Evolutionary conservation across 1,140 invertebrate species (phyloP).

Genomic region (Hypsibius dujardini): DNA sequence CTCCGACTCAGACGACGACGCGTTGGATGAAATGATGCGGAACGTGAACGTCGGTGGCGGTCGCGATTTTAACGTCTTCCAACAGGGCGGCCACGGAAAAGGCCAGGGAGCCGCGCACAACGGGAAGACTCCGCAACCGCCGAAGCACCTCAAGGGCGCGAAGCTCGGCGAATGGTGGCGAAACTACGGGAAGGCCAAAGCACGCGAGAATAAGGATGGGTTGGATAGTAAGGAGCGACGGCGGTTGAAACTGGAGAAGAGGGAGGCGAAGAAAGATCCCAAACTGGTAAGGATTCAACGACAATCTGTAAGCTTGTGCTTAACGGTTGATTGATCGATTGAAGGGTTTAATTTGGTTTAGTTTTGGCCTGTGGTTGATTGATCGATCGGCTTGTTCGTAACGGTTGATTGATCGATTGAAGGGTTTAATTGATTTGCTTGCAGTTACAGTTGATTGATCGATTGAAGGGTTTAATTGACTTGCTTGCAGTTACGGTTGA

Average conservation of each 20-base stretch:
- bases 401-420: not conserved
- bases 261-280: not conserved
- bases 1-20: not conserved
- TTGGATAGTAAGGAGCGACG: not conserved
- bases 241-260: slow-evolving; percentile 5
- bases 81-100: not conserved
- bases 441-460: not conserved
- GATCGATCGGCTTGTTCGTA: no score
- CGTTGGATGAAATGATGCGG: not conserved
- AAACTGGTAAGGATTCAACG: not conserved
- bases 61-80: not conserved
- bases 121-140: not conserved
- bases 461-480: no score
- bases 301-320: not conserved
- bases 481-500: not conserved
- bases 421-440: not conserved
- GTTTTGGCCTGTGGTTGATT: not conserved
- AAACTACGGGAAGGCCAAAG: not conserved
- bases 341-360: not conserved
- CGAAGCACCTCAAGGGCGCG: not conserved
- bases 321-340: not conserved
- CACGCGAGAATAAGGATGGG: not conserved
- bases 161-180: not conserved
- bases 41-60: not conserved
- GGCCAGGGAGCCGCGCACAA: not conserved